These are phyloP conservation scores for Drosophila fulvimacula DNA, from an alignment of 2,888 invertebrate species.

Conservation along the genomic window DNA sequence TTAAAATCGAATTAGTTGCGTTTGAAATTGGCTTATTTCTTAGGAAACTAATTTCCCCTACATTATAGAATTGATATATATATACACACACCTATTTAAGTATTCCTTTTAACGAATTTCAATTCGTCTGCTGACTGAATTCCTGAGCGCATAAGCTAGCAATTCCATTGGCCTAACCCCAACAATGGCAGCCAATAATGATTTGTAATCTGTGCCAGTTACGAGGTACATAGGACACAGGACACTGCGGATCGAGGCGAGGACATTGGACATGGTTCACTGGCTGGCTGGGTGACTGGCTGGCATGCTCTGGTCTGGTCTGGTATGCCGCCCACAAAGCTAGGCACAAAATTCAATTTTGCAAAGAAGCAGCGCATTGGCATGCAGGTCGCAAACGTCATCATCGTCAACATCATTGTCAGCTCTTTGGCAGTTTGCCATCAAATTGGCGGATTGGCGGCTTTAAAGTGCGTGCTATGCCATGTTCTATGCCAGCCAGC, in stretches of 20 bases:
- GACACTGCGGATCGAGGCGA: slow-evolving; percentile 19
- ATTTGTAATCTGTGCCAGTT: slow-evolving; percentile 60
- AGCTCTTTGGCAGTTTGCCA: slow-evolving; percentile 72
- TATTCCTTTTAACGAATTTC: slow-evolving; percentile 22
- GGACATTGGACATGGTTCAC: slow-evolving; percentile 23
- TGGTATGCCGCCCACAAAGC: slow-evolving; percentile 40
- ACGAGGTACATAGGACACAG: slow-evolving; percentile 22
- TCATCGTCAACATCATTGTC: slow-evolving; percentile 59
- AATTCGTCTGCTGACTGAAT: slow-evolving; percentile 9
- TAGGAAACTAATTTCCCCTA: not conserved
- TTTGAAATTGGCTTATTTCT: not conserved
- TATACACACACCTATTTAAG: not conserved
- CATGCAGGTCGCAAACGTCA: slow-evolving; percentile 64
- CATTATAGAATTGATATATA: not conserved
- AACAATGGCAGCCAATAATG: slow-evolving; percentile 59
- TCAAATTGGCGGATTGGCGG: slow-evolving; percentile 63
- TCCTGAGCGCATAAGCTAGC: slow-evolving; percentile 11
- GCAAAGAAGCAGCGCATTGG: slow-evolving; percentile 49
- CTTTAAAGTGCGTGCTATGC: slow-evolving; percentile 70
- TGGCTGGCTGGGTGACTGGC: slow-evolving; percentile 12
- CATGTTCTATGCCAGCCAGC: slow-evolving; percentile 7
- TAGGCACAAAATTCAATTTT: slow-evolving; percentile 61
- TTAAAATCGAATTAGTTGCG: not conserved
- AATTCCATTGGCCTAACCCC: slow-evolving; percentile 35
- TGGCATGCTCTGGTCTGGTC: slow-evolving; percentile 15